Base-by-base conservation (phyloP, 2,888 invertebrate species). In the Dichetophora obliterata region DNA sequence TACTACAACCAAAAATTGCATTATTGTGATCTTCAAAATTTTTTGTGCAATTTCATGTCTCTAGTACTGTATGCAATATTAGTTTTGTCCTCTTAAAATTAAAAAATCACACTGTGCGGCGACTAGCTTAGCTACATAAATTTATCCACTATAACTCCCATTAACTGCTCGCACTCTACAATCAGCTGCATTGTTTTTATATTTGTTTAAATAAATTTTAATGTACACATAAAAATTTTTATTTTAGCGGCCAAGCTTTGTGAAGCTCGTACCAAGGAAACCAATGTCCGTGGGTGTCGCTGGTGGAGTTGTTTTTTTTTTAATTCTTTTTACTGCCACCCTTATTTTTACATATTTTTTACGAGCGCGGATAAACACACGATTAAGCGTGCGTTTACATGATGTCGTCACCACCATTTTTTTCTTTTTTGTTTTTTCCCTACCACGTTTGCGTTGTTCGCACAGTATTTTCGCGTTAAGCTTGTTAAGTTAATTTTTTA, bases 281-380 rank as follows among this genome's bases (percentile, higher is more conserved):
- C 50, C 68, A 22, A 5, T 66, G 43, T 27, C 22, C 22, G 59
- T 5, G 59, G 24, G 14, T 27, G 22, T 24, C 24, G 43, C 14
- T 11, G 43, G 11, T 3, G 11, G 43, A 11, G 43, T 43, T 43
- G 11, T 2, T 11, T 11, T 43, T 43, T 43, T 68, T 48, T 27
- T 24, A 4, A 3, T 16, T 16, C 11, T 50, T 50, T 24, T 48
- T 50, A n/a, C n/a, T 50, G 48, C 11, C n/a, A 16, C 34, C 31
- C 63, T 9, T 16, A 43, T 43, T 43, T 43, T 43, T 11, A 43
- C 43, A 43, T n/a, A 16, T 9, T 66, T 22, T 66, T 66, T 66
- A 66, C 66, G 48, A 43, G 66, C 43, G 43, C 8, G 68, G 24
- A 50, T 68, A 68, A 68, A 68, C 68, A 68, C 68, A 22, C 68